Conservation (phyloP, 1,140 invertebrate species). For the Meloidogyne exigua region DNA sequence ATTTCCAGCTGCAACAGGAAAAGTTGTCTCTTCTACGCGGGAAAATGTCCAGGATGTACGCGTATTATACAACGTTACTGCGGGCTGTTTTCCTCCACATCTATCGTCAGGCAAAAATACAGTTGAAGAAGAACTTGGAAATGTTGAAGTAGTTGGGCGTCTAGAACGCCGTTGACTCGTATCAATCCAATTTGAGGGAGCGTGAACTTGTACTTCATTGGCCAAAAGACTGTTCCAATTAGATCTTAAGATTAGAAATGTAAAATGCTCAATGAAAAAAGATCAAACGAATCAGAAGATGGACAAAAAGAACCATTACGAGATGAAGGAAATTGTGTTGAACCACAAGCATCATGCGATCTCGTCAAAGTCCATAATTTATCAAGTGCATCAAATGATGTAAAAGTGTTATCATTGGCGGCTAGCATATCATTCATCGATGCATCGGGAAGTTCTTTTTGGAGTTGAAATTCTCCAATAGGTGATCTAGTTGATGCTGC, state of each 20-base stretch:
- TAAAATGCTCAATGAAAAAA: not conserved
- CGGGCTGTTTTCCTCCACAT: not conserved
- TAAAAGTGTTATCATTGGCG: not conserved
- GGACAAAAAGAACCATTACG: not conserved
- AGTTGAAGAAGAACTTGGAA: not conserved
- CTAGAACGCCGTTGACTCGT: not conserved
- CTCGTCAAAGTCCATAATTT: not conserved
- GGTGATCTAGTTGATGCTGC: not conserved
- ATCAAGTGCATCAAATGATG: not conserved
- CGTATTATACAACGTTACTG: not conserved
- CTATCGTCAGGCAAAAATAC: not conserved
- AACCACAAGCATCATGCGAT: not conserved
- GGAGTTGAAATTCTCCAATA: not conserved
- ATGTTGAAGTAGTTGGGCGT: not conserved
- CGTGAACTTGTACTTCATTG: not conserved
- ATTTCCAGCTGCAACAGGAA: not conserved
- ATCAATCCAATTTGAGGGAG: not conserved
- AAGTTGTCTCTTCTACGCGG: not conserved
- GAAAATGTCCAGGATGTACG: not conserved
- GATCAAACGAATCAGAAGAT: not conserved
- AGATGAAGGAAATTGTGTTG: not conserved
- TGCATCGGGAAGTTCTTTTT: not conserved
- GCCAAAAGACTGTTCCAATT: not conserved
- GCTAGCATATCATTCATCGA: not conserved
- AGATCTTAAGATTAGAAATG: not conserved